Base-by-base conservation (phyloP, 1,140 invertebrate species). In the Eriocheir sinensis region DNA sequence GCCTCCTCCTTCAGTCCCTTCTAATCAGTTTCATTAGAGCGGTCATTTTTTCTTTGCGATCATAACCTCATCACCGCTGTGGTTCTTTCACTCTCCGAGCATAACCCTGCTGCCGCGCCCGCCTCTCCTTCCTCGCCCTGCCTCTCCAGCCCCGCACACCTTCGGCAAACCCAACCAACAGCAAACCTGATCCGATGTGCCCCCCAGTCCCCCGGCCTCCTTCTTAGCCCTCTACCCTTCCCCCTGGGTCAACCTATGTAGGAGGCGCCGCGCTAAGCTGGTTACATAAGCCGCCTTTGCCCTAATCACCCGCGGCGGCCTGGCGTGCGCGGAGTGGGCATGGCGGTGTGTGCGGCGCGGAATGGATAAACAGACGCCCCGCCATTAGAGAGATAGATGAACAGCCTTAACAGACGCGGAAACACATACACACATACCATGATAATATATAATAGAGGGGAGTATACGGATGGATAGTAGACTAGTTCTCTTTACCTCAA, bases 301-400 rank as follows among this genome's bases (percentile, higher is more conserved):
- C 60, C 60, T 72, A 72, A 72, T 72, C 60, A 72, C 21, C 60
- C 1, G 1, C 21, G 60, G 12, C 21, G 60, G 60, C n/a, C 60
- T 21, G 60, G 27, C 21, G 21, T 72, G 60, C 60, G 8, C n/a
- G 60, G 60, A 72, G 60, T n/a, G 60, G 60, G 60, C 60, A 72
- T 72, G 60, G n/a, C 60, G 60, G 60, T 72, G 21, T 72, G 21
- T 72, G 60, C 21, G 27, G 60, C 60, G 12, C n/a, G 60, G 60
- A 72, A 72, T 72, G 60, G 60, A 72, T n/a, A 72, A 72, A 72
- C 60, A 72, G 60, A 72, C 60, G n/a, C 21, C n/a, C 21, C 27
- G n/a, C 60, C 60, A 72, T 72, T 72, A 72, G 60, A 72, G 60
- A 72, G 60, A 72, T 72, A n/a, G 60, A 72, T 72, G 60, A n/a